A percentile compares a stretch with the other conserved stretches of the same genome.
phyloP scores from a whole-genome alignment of 2,113 vertebrate species.

The Mobula birostris region DNA sequence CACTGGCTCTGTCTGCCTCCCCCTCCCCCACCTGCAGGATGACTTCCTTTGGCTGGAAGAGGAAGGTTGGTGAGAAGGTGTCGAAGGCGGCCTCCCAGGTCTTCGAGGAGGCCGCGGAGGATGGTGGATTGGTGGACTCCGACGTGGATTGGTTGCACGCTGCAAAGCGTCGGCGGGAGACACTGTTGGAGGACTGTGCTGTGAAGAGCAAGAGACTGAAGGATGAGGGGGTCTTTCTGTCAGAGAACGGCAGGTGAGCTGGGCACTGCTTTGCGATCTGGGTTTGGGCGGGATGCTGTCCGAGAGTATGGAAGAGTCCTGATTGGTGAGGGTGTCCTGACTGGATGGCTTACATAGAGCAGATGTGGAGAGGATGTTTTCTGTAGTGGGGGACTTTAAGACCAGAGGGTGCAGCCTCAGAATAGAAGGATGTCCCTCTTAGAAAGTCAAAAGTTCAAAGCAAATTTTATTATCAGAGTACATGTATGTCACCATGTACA shows the following conservation, averaged over 20 bases:
- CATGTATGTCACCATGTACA: too few species aligned
- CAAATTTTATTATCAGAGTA: too few species aligned
- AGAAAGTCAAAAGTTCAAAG: too few species aligned
- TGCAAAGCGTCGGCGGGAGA: slow-evolving; percentile 67
- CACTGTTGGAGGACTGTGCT: slow-evolving; percentile 67
- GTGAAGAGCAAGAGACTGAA: slow-evolving; percentile 71
- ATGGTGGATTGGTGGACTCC: slow-evolving; percentile 44
- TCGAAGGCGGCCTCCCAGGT: slow-evolving; percentile 74
- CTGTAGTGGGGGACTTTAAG: too few species aligned
- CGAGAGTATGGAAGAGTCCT: too few species aligned
- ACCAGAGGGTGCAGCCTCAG: too few species aligned
- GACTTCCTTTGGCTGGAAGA: slow-evolving; percentile 96
- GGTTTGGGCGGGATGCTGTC: too few species aligned
- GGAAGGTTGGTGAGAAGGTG: slow-evolving; percentile 85
- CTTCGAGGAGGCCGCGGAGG: slow-evolving; percentile 73
- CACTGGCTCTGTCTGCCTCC: slow-evolving; percentile 47
- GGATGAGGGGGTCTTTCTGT: slow-evolving; percentile 75
- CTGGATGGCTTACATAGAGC: too few species aligned
- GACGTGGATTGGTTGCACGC: slow-evolving; percentile 69
- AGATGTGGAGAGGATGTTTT: too few species aligned
- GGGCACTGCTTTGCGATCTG: not conserved
- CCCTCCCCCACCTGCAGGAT: slow-evolving; percentile 53
- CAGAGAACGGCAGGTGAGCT: slow-evolving; percentile 74
- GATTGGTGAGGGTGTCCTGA: too few species aligned
- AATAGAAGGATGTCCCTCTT: too few species aligned